A percentile compares a stretch with the other conserved stretches of the same genome.
Conservation (phyloP, 2,888 invertebrate species). For the Cryptosula pallasiana region DNA sequence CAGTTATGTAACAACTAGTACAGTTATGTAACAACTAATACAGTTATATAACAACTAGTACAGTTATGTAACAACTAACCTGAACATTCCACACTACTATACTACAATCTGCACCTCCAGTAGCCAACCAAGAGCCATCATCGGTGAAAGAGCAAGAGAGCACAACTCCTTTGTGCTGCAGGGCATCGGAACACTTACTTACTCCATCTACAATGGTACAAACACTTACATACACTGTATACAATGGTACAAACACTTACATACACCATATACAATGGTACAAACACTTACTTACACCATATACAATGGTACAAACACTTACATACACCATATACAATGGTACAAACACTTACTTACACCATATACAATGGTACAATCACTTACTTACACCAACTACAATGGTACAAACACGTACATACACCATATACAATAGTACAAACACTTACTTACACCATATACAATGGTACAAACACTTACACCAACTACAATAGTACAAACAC, state of each 20-base stretch:
- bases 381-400: no score
- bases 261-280: no score
- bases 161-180: constrained; percentile 39
- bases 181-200: neutral
- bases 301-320: no score
- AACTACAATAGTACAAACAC: no score
- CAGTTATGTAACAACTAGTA: neutral
- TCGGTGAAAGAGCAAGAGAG: constrained; percentile 43
- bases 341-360: no score
- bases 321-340: no score
- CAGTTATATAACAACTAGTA: neutral
- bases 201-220: neutral
- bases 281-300: no score
- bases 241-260: neutral
- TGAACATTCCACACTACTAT: neutral
- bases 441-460: no score
- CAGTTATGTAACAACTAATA: neutral
- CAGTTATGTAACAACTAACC: neutral
- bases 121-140: constrained; percentile 39
- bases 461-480: no score
- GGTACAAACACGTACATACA: no score
- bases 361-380: no score
- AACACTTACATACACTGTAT: neutral
- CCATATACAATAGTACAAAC: no score
- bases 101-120: constrained; percentile 41